phyloP scores from a whole-genome alignment of 2,797 vertebrate species.

The Falco berigora region DNA sequence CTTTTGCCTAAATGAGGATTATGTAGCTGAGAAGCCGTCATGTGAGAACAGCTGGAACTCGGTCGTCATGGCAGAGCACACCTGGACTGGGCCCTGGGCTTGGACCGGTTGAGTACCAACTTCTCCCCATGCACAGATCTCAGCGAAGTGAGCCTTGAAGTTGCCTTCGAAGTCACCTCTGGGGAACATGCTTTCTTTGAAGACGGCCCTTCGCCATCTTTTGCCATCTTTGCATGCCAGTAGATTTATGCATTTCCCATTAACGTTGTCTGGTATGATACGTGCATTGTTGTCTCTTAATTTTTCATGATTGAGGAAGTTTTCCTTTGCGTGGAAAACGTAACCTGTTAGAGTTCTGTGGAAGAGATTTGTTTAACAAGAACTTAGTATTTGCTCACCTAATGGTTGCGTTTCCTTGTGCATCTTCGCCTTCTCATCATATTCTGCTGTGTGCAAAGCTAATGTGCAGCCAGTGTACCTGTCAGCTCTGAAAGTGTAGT shows the following conservation, averaged over 20 bases:
- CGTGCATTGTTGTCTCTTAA: not conserved
- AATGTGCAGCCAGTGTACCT: not conserved
- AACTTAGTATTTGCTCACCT: not conserved
- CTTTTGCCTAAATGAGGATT: not conserved
- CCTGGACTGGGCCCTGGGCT: not conserved
- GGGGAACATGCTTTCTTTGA: not conserved
- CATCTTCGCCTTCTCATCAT: not conserved
- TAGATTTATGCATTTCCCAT: not conserved
- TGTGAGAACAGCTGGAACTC: conserved; percentile 1
- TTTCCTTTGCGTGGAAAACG: not conserved
- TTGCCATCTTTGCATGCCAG: not conserved
- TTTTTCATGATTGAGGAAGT: not conserved
- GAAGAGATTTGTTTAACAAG: not conserved
- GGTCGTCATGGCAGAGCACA: not conserved
- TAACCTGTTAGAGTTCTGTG: not conserved
- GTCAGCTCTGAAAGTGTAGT: not conserved
- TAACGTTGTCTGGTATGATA: not conserved
- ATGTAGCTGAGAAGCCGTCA: not conserved
- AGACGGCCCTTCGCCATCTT: not conserved
- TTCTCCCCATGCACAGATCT: not conserved
- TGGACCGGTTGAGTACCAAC: not conserved
- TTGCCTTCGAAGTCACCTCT: not conserved
- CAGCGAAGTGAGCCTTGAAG: not conserved
- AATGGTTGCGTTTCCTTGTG: not conserved
- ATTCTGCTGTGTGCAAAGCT: not conserved